Evolutionary conservation across 2,113 vertebrate genomes (phyloP).

Genomic region (Nestor notabilis): DNA sequence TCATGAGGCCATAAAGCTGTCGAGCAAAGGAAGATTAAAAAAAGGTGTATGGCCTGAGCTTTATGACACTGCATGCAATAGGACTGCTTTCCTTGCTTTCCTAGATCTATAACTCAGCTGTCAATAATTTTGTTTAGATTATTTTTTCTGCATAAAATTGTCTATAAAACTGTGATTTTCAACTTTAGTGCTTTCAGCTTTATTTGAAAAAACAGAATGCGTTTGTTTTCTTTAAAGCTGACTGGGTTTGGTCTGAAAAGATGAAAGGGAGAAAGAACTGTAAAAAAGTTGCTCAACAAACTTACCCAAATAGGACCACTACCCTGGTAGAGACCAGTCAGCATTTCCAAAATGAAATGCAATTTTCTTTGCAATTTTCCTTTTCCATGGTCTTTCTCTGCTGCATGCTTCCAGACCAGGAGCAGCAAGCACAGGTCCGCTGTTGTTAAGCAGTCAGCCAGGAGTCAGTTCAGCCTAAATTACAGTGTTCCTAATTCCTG

Average conservation of each 20-base stretch:
- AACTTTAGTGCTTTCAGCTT: not conserved
- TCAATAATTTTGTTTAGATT: not conserved
- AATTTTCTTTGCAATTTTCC: not conserved
- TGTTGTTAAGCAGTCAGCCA: not conserved
- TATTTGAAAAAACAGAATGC: rapidly evolving
- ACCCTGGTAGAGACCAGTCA: not conserved
- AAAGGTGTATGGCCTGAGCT: not conserved
- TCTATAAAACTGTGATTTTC: not conserved
- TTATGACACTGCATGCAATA: not conserved
- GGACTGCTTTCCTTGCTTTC: not conserved
- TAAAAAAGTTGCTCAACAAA: not conserved
- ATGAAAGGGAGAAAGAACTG: not conserved
- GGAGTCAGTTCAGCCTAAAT: not conserved
- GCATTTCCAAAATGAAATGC: not conserved
- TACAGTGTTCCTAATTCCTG: not conserved
- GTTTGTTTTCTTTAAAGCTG: not conserved
- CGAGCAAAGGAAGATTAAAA: not conserved
- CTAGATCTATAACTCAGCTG: not conserved
- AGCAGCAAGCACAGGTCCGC: not conserved
- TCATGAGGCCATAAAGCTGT: not conserved
- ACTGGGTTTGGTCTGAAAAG: not conserved
- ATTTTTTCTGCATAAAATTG: not conserved
- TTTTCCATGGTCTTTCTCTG: not conserved
- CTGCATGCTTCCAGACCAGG: not conserved
- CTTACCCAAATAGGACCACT: not conserved